Conservation (phyloP, 1,140 invertebrate species). For the Drosophila aff. region DNA sequence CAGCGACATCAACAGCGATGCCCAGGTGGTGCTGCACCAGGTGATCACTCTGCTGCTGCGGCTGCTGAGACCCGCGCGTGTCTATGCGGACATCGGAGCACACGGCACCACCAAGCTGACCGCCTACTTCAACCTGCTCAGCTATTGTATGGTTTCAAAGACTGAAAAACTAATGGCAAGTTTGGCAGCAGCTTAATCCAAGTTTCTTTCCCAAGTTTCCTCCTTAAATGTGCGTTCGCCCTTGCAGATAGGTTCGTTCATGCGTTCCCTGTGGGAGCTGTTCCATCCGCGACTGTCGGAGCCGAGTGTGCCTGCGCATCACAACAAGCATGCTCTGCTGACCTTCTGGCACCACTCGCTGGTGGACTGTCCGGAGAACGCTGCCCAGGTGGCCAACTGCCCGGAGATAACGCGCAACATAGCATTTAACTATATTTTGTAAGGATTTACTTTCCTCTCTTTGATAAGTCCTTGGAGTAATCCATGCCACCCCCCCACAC, state of each 20-base stretch:
- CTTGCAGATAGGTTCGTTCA: constrained; percentile 93
- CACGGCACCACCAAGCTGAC: constrained; percentile 96
- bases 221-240: constrained; percentile 49
- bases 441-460: constrained; percentile 83
- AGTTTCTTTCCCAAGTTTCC: not conserved
- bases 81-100: constrained; percentile 93
- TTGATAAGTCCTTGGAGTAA: not conserved
- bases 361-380: constrained; percentile 96
- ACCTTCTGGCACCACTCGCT: constrained; percentile 97
- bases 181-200: constrained; percentile 38
- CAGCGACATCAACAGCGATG: constrained; percentile 88
- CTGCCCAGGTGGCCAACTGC: constrained; percentile 93
- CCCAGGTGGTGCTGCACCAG: constrained; percentile 92
- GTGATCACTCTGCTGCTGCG: constrained; percentile 92
- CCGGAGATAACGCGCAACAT: constrained; percentile 92
- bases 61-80: constrained; percentile 92
- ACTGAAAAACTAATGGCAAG: constrained; percentile 96
- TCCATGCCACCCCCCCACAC: constrained; percentile 53
- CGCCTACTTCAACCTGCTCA: constrained; percentile 95
- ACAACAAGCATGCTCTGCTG: constrained; percentile 96
- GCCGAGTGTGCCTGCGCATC: constrained; percentile 96
- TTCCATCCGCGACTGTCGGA: constrained; percentile 98
- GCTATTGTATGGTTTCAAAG: constrained; percentile 94
- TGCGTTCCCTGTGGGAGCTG: constrained; percentile 95
- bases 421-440: constrained; percentile 98